phyloP scores from a whole-genome alignment of 2,113 vertebrate genomes.

The Nannospalax galili region DNA sequence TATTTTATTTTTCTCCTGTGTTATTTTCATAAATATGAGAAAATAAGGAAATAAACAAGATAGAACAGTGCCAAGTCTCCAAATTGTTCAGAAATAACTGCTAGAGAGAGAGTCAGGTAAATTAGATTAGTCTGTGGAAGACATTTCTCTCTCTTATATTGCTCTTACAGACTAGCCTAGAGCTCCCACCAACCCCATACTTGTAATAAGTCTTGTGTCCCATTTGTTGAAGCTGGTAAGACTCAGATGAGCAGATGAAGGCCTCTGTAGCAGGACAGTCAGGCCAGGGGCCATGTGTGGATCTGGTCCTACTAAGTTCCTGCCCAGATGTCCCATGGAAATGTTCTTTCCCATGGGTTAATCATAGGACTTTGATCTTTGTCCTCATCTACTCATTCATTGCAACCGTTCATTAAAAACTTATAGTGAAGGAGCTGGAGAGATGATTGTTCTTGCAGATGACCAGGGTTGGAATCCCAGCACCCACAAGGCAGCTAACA shows the following conservation, averaged over 20 bases:
- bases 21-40: conserved; percentile 47
- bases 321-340: accelerated
- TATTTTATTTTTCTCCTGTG: background rate
- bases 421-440: too few species aligned
- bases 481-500: too few species aligned
- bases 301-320: background rate
- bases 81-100: conserved; percentile 42
- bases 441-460: too few species aligned
- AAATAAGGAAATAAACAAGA: conserved; percentile 66
- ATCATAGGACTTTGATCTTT: background rate
- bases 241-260: background rate
- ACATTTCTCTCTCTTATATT: background rate
- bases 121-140: background rate
- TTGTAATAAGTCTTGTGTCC: background rate
- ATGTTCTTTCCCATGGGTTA: background rate
- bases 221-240: background rate
- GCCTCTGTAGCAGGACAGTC: background rate
- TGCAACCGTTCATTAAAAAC: too few species aligned
- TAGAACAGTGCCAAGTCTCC: conserved; percentile 30
- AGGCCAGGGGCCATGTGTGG: background rate
- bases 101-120: conserved; percentile 4
- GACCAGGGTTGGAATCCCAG: too few species aligned
- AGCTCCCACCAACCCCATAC: background rate
- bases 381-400: background rate
- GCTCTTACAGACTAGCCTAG: background rate